Base-by-base conservation (phyloP, 2,888 invertebrate genomes). In the Latrodectus elegans region DNA sequence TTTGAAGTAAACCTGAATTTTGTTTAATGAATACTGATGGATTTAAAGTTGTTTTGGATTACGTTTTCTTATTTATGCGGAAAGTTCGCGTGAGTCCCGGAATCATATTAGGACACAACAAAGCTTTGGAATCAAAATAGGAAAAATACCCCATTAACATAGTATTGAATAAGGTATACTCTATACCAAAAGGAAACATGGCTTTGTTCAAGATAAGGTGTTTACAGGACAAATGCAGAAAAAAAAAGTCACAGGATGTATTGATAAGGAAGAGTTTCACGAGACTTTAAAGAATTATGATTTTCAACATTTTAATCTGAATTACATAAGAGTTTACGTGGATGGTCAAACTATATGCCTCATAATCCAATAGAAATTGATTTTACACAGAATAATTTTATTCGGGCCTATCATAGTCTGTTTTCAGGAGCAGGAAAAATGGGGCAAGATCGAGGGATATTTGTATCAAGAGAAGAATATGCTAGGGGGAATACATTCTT, bases 151-250 rank as follows among this genome's bases (percentile, higher is more conserved):
- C 77, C 1, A 72, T 84, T 8, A 64, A 84, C 17, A 15, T 70
- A 26, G 84, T 74, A 3, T 10, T 74, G 15, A 53, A 55, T 55
- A 74, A 74, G 55, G 74, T 55, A 17, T 74, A 12, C 22, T 55
- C 55, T 26, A 53, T n/a, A n/a, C n/a, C n/a, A n/a, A n/a, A n/a
- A n/a, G n/a, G n/a, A n/a, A n/a, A n/a, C n/a, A n/a, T n/a, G n/a
- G n/a, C n/a, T n/a, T n/a, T n/a, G n/a, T n/a, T n/a, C n/a, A n/a
- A n/a, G n/a, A n/a, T n/a, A 74, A 92, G 79, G 64, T 91, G 8
- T 91, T 91, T 79, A 55, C 90, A 4, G 91, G 91, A 0, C 90
- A 90, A 74, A 72, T 91, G 12, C 92, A 92, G 11, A 49, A 68
- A 67, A 8, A 22, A 14, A 6, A 51, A 0, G 17, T 52, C 9